phyloP scores from a whole-genome alignment of 35 echinoderm and acorn worm genomes.

The Heliocidaris tuberculata region DNA sequence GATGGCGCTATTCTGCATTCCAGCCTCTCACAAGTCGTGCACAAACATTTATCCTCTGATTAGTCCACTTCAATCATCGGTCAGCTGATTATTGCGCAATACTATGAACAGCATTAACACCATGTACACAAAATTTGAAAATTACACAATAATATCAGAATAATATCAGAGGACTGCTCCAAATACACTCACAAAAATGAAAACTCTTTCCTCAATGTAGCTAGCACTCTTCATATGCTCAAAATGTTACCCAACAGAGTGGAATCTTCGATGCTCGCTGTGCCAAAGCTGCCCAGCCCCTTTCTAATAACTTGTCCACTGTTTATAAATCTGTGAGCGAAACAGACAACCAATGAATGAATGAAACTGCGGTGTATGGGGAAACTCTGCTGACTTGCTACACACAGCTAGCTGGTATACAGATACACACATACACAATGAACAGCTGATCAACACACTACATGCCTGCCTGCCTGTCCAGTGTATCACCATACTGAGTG shows the following conservation, averaged over 20 bases:
- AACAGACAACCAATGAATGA: neutral
- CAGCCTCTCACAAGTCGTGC: neutral
- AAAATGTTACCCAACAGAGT: neutral
- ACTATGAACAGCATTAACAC: neutral
- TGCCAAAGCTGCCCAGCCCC: neutral
- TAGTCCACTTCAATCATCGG: neutral
- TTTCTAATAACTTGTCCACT: neutral
- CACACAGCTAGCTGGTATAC: neutral
- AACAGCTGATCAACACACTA: neutral
- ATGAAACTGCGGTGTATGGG: neutral
- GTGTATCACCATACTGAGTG: neutral
- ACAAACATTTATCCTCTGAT: neutral
- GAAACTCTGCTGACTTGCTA: neutral
- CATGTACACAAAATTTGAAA: neutral
- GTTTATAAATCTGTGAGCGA: neutral
- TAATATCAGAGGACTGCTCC: neutral
- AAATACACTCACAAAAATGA: neutral
- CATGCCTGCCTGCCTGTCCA: too few relatives aligned
- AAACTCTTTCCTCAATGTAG: neutral
- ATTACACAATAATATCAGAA: too few relatives aligned
- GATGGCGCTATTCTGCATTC: neutral
- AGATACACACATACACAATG: neutral
- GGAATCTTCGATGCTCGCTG: neutral
- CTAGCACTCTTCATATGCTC: neutral
- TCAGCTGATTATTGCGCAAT: conserved; percentile 9